Evolutionary conservation across 1,140 invertebrate genomes (phyloP).

Genomic region (Ladona fulva): DNA sequence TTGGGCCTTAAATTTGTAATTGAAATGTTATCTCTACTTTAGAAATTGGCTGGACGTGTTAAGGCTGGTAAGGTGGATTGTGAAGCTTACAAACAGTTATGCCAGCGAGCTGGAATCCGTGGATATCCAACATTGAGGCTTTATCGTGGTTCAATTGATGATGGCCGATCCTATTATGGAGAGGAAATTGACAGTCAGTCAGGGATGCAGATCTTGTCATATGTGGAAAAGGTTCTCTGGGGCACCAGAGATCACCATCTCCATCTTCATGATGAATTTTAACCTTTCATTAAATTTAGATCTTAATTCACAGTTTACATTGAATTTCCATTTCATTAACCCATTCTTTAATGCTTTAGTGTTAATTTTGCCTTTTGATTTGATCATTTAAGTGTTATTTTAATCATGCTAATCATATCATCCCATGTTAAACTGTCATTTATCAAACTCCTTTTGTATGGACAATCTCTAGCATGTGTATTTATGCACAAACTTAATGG

Average conservation of each 20-base stretch:
- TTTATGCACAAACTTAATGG: too few species aligned
- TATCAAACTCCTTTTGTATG: too few species aligned
- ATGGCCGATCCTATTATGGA: background rate
- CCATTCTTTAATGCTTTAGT: too few species aligned
- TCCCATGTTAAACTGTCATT: too few species aligned
- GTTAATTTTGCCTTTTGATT: too few species aligned
- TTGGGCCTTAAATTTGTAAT: slow-evolving; percentile 20
- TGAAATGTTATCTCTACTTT: slow-evolving; percentile 26
- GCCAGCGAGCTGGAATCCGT: slow-evolving; percentile 38
- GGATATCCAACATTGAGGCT: slow-evolving; percentile 45
- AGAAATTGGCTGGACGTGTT: slow-evolving; percentile 41
- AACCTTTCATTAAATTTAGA: background rate
- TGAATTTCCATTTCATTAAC: too few species aligned
- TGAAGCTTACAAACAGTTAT: slow-evolving; percentile 37
- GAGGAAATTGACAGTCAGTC: background rate
- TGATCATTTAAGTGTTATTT: too few species aligned
- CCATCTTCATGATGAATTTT: background rate
- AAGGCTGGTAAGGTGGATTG: slow-evolving; percentile 49
- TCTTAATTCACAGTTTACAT: too few species aligned
- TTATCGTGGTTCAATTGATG: slow-evolving; percentile 17
- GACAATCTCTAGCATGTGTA: too few species aligned
- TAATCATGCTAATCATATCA: too few species aligned
- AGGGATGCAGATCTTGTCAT: background rate
- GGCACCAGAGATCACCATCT: background rate
- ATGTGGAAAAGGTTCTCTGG: background rate